phyloP scores from a whole-genome alignment of 2,797 vertebrate genomes.

The Hippopotamyrus pictus region DNA sequence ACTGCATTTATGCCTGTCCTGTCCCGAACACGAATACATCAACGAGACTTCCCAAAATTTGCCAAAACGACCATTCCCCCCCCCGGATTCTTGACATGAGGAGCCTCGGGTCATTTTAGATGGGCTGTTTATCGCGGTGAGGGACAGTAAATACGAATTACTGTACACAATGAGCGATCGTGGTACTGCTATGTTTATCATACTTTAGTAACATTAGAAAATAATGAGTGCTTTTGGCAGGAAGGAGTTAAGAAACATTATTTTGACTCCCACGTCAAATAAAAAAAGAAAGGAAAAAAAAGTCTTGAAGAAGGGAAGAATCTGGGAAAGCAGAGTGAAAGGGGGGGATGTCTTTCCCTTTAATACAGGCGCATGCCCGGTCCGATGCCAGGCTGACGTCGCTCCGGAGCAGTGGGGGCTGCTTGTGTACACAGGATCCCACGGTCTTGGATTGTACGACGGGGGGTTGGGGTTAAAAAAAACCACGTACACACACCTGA shows the following conservation, averaged over 20 bases:
- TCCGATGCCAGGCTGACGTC: conserved; percentile 13
- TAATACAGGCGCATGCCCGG: conserved; percentile 24
- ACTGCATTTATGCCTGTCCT: not conserved
- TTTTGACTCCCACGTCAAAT: not conserved
- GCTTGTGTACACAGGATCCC: not conserved
- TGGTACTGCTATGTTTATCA: not conserved
- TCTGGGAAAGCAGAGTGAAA: not conserved
- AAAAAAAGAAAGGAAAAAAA: not conserved
- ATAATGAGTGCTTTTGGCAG: not conserved
- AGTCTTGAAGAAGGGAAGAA: not conserved
- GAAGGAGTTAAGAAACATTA: not conserved
- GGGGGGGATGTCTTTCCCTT: conserved; percentile 7
- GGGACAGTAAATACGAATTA: not conserved
- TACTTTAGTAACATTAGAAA: not conserved
- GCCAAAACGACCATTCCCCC: not conserved
- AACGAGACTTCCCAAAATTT: not conserved
- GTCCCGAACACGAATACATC: not conserved
- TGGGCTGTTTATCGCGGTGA: not conserved
- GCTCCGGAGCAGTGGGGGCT: not conserved
- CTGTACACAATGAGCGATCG: not conserved
- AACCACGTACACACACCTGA: not conserved
- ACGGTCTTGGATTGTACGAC: not conserved
- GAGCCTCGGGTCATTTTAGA: not conserved
- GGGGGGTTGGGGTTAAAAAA: not conserved
- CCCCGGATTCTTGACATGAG: not conserved